These are phyloP conservation scores for Tachystola acroxantha DNA, from an alignment of 2,888 invertebrate species.

Conservation along the genomic window DNA sequence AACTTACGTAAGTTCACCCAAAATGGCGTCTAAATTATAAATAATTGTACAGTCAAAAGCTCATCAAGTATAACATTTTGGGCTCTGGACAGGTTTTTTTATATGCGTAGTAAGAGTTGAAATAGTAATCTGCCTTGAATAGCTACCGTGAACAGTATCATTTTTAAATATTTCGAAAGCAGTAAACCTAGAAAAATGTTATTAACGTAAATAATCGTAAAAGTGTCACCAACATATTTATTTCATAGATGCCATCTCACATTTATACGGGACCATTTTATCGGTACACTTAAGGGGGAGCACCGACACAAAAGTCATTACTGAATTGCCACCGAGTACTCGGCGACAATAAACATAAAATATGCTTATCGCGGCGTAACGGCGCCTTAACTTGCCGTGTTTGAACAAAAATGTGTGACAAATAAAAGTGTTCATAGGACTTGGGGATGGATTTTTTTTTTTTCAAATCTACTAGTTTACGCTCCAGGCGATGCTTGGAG, in stretches of 20 bases:
- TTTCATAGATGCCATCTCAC: slow-evolving; percentile 7
- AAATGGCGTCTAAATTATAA: too few relatives aligned
- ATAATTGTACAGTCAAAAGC: too few relatives aligned
- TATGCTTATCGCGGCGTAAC: slow-evolving; percentile 46
- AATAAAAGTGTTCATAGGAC: slow-evolving; percentile 28
- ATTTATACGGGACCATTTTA: slow-evolving; percentile 21
- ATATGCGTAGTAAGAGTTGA: too few relatives aligned
- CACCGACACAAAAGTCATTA: slow-evolving; percentile 36
- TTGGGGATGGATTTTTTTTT: slow-evolving; percentile 12
- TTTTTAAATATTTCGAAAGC: too few relatives aligned
- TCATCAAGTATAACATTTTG: too few relatives aligned
- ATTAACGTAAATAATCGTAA: not conserved
- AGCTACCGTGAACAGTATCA: too few relatives aligned
- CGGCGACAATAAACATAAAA: slow-evolving; percentile 48
- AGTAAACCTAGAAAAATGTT: not conserved
- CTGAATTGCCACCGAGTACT: slow-evolving; percentile 33
- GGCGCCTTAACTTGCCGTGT: slow-evolving; percentile 37
- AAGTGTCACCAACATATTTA: not conserved
- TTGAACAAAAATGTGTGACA: slow-evolving; percentile 41
- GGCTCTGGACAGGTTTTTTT: too few relatives aligned
- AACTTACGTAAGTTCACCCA: too few relatives aligned
- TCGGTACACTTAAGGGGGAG: slow-evolving; percentile 37
- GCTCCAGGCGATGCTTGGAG: not conserved
- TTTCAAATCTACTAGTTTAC: slow-evolving; percentile 6
- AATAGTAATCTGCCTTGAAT: too few relatives aligned